Conservation (phyloP, 2,888 invertebrate species). For the Xylocampa areola region DNA sequence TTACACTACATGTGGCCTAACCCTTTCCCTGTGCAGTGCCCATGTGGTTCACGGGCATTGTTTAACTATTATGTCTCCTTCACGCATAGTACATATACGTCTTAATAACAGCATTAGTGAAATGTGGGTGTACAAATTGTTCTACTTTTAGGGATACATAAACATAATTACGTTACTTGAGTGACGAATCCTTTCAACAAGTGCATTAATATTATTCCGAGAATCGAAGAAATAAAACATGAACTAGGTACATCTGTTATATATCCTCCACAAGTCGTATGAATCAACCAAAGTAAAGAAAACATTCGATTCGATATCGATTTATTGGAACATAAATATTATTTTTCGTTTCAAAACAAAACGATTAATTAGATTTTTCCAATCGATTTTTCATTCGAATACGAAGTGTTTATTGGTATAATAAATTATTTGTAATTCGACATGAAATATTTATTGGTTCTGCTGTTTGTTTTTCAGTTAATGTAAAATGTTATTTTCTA, state of each 20-base stretch:
- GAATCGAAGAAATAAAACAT: constrained; percentile 13
- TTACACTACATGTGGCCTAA: no score
- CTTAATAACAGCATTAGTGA: no score
- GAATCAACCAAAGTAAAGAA: constrained; percentile 14
- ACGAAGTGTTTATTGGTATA: constrained; percentile 6
- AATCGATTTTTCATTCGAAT: neutral
- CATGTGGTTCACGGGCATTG: no score
- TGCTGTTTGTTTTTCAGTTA: neutral
- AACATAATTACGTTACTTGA: no score
- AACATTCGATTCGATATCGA: constrained; percentile 19
- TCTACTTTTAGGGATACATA: no score
- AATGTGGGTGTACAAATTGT: no score
- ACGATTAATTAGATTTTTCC: constrained; percentile 10
- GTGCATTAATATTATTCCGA: neutral
- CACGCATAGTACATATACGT: no score
- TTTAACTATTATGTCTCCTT: no score
- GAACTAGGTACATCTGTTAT: neutral
- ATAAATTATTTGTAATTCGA: neutral
- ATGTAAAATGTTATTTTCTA: no score
- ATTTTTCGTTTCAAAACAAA: constrained; percentile 19
- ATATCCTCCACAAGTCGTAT: neutral
- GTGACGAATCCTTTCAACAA: neutral
- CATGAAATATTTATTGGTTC: constrained; percentile 6
- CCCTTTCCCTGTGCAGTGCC: no score
- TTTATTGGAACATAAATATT: constrained; percentile 24